Base-by-base conservation (phyloP, 2,888 invertebrate species). In the Chironomus tentans region DNA sequence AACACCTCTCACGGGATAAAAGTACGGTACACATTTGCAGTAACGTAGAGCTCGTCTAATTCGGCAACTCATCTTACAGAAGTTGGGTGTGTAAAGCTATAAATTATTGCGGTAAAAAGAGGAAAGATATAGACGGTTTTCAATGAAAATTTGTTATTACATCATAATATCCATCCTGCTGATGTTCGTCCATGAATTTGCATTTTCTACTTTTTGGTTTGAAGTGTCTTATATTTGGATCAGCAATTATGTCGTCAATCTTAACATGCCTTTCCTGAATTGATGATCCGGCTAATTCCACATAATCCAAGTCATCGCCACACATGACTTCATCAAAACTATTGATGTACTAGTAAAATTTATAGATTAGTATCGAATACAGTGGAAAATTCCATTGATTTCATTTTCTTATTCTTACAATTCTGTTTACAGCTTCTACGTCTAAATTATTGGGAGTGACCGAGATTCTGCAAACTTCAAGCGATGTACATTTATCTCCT, bases 51-150 rank as follows among this genome's bases (percentile, higher is more conserved):
- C 83, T 7, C 78, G 78, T 48, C 80, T 78, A n/a, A 83, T 81
- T 21, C 82, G 82, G 46, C 83, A 83, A 71, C 82, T 82, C 38
- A 81, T 79, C 47, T 81, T 81, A 76, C 83, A 83, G 3, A 83
- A 77, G 4, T 80, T 79, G 2, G 80, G 80, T 13, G 80, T 79
- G 76, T 83, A 83, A 15, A 78, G 78, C 83, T 83, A 15, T 13
- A 70, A 69, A 69, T 15, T 10, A 38, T 38, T 38, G 28, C 5
- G 28, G 3, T 28, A n/a, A n/a, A 28, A 6, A 28, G 6, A 4
- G 4, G 28, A 38, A 38, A 38, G 10, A 38, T 38, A 10, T 10
- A 10, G 10, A 10, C 7, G 10, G 10, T 38, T 38, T 38, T 2
- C 10, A 38, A 10, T 38, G 38, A 38, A 38, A 38, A 38, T 38